These are phyloP conservation scores for Graphium colonna DNA, from an alignment of 2,888 invertebrate species.

Conservation along the genomic window DNA sequence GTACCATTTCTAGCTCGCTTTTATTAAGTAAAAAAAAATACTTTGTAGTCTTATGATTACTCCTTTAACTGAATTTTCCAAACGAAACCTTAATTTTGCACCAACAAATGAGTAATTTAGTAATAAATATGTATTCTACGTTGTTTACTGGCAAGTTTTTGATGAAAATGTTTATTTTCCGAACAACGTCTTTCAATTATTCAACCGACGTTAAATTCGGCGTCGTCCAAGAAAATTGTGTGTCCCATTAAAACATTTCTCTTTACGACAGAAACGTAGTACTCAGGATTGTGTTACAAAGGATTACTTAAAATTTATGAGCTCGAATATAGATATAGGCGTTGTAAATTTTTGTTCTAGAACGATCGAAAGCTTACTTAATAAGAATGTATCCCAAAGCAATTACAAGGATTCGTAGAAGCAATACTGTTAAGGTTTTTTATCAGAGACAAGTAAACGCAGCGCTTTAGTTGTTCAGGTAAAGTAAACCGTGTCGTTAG, in stretches of 20 bases:
- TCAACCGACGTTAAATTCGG: background rate
- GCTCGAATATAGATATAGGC: background rate
- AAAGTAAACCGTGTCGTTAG: conserved; percentile 9
- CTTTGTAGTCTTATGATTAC: background rate
- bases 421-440: background rate
- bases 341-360: background rate
- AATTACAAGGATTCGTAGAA: background rate
- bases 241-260: conserved; percentile 7
- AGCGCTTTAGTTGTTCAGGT: background rate
- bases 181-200: background rate
- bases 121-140: background rate
- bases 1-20: background rate
- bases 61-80: background rate
- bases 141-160: background rate
- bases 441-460: conserved; percentile 2
- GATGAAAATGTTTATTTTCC: background rate
- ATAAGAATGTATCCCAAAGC: background rate
- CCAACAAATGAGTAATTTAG: background rate
- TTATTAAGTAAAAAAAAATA: background rate
- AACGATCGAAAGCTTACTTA: background rate
- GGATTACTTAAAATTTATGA: conserved; percentile 13
- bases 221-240: background rate
- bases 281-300: conserved; percentile 7
- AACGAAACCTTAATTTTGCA: background rate
- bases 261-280: background rate